phyloP scores from a whole-genome alignment of 2,113 vertebrate genomes.

The Callospermophilus lateralis region DNA sequence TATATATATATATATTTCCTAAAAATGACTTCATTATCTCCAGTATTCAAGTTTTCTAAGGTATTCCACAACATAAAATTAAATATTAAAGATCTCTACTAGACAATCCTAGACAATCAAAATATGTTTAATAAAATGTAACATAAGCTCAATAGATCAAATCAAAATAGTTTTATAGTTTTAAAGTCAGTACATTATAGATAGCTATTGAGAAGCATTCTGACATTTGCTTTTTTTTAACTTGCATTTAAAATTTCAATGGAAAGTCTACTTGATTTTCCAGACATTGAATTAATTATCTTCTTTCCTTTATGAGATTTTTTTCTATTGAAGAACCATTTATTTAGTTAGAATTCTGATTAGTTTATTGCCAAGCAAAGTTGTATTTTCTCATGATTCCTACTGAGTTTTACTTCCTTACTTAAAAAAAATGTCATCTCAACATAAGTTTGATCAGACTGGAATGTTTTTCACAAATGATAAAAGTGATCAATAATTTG shows the following conservation, averaged over 20 bases:
- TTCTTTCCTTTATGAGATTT: neutral
- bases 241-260: neutral
- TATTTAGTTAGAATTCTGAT: constrained; percentile 14
- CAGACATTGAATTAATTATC: neutral
- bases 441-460: constrained; percentile 21
- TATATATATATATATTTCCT: neutral
- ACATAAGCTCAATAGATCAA: neutral
- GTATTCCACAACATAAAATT: constrained; percentile 33
- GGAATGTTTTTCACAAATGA: neutral
- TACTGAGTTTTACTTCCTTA: constrained; percentile 5
- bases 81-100: constrained; percentile 42
- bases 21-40: neutral
- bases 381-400: neutral
- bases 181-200: constrained; percentile 11
- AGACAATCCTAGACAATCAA: neutral
- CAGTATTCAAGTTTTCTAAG: constrained; percentile 7
- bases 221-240: neutral
- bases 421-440: constrained; percentile 17
- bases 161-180: neutral
- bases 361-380: constrained; percentile 42
- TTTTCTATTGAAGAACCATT: neutral
- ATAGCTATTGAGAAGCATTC: neutral
- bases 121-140: constrained; percentile 48
- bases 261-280: neutral
- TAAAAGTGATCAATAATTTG: constrained; percentile 10